Evolutionary conservation across 2,797 vertebrate genomes (phyloP).

Genomic region (Apogon talboti): DNA sequence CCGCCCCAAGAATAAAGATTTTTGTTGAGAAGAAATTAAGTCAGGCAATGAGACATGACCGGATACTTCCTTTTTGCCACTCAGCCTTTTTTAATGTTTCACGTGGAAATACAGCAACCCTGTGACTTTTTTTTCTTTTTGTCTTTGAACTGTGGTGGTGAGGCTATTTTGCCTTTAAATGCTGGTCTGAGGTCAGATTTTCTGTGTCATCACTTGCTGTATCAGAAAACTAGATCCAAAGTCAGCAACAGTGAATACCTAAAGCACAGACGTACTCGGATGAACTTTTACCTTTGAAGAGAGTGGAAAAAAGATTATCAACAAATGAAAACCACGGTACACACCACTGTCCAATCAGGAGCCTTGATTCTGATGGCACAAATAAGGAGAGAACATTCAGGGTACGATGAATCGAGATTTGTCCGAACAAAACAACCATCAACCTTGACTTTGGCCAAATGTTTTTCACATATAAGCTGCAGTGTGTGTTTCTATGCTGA

Average conservation of each 20-base stretch:
- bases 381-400: conserved; percentile 31
- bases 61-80: conserved; percentile 35
- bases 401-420: conserved; percentile 50
- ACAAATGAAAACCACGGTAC: conserved; percentile 61
- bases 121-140: not conserved
- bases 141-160: conserved; percentile 15
- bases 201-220: not conserved
- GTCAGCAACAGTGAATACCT: conserved; percentile 2
- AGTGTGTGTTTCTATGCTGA: conserved; percentile 38
- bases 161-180: not conserved
- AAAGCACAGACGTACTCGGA: not conserved
- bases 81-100: conserved; percentile 7
- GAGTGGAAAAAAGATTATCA: not conserved
- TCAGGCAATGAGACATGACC: conserved; percentile 16
- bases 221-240: conserved; percentile 13
- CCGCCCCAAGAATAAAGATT: conserved; percentile 19
- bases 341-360: conserved; percentile 44
- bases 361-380: conserved; percentile 12
- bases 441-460: conserved; percentile 30
- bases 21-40: conserved; percentile 17
- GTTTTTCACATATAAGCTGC: conserved; percentile 21
- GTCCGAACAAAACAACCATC: conserved; percentile 23
- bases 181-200: conserved; percentile 31
- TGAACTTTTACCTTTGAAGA: conserved; percentile 1
- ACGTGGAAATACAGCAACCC: conserved; percentile 13